Conservation (phyloP, 2,888 invertebrate species). For the Actias luna region DNA sequence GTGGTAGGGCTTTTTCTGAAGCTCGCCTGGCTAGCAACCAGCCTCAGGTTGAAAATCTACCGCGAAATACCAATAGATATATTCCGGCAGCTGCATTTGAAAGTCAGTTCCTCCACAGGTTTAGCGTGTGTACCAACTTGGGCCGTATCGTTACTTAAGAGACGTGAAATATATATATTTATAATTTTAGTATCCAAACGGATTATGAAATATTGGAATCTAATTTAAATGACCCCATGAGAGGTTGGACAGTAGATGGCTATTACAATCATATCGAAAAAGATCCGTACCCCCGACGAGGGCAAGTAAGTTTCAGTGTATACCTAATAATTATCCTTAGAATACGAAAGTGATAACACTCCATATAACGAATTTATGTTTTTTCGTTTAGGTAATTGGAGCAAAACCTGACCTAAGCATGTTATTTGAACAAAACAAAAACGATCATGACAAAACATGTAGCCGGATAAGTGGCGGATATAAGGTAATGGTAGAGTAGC, state of each 20-base stretch:
- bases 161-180: too few species aligned
- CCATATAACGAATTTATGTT: background rate
- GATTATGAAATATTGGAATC: background rate
- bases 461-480: background rate
- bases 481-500: background rate
- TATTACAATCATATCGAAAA: background rate
- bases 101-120: too few species aligned
- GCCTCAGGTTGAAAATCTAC: too few species aligned
- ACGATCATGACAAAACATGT: background rate
- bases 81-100: too few species aligned
- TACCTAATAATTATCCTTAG: too few species aligned
- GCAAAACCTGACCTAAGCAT: background rate
- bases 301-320: background rate
- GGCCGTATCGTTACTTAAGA: too few species aligned
- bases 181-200: too few species aligned
- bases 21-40: too few species aligned
- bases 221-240: background rate
- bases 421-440: background rate
- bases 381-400: background rate
- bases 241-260: background rate
- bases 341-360: too few species aligned
- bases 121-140: too few species aligned
- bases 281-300: background rate
- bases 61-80: too few species aligned
- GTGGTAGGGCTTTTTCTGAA: too few species aligned